Base-by-base conservation (phyloP, 2,888 invertebrate species). In the Andrena bicolor region DNA sequence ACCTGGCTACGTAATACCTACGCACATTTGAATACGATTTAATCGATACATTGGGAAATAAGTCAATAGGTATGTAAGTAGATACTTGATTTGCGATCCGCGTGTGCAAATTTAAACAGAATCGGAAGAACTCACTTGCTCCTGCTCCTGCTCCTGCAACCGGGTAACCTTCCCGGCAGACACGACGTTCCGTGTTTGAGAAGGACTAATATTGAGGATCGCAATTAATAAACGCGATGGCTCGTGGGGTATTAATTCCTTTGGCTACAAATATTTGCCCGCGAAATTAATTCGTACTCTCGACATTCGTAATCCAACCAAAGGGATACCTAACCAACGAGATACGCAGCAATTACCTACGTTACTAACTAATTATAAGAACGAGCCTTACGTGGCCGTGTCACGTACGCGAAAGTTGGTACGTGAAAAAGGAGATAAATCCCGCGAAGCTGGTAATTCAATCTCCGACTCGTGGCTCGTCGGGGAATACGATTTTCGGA, bases 261-360 rank as follows among this genome's bases (percentile, higher is more conserved):
- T 72, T 30, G 49, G 4, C 30, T 35, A 23, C 68, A 77, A 80
- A 77, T 77, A 72, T 80, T 80, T 77, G 49, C 53, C 56, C 2
- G 23, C 10, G 35, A 72, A 77, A 77, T 77, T 80, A 80, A 80
- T 72, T 77, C 68, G 66, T 68, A 63, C 56, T 16, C 65, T n/a
- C 13, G 13, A n/a, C 26, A 20, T 56, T 32, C 23, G 69, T 58
- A 70, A 69, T 64, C 64, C 64, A 13, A 16, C 30, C 56, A 48
- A 73, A 68, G 61, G 61, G 20, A 69, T 53, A 10, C 35, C 35
- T 35, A 68, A 68, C 61, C 53, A 48, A 30, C 61, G 28, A 65
- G n/a, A 53, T 48, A 65, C 60, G 60, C 61, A 8, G 66, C 60
- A 76, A 80, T 65, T 60, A 32, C 32, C 35, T 35, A 76, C 58